phyloP scores from a whole-genome alignment of 2,113 vertebrate species.

The Mobula hypostoma region DNA sequence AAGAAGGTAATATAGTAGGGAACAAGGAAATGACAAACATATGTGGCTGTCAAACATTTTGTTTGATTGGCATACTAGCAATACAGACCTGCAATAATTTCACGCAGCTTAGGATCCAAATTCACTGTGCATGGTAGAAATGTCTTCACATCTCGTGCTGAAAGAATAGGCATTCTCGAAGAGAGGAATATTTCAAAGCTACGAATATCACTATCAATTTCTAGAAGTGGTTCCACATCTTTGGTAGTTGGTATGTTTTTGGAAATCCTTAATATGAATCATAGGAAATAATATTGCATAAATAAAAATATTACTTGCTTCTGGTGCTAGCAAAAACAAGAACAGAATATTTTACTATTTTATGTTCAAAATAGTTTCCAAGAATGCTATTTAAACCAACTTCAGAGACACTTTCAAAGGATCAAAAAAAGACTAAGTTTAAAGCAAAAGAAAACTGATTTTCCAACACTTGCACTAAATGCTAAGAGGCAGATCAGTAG shows the following conservation, averaged over 20 bases:
- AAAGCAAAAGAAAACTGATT: not conserved
- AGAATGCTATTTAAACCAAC: not conserved
- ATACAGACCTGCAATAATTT: conserved; percentile 86
- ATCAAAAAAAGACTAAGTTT: not conserved
- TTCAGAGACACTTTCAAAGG: not conserved
- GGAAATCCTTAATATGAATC: conserved; percentile 68
- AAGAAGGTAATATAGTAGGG: too few relatives aligned
- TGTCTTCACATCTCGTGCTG: conserved; percentile 82
- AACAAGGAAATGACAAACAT: too few relatives aligned
- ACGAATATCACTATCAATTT: conserved; percentile 90
- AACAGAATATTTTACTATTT: not conserved
- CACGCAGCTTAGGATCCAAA: conserved; percentile 90
- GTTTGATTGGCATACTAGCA: not conserved
- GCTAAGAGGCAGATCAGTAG: too few relatives aligned
- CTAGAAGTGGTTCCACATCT: conserved; percentile 90
- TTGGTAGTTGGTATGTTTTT: conserved; percentile 95
- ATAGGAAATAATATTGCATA: conserved; percentile 27
- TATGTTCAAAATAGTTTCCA: not conserved
- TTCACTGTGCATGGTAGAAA: conserved; percentile 96
- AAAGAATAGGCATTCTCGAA: conserved; percentile 84
- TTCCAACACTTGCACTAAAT: not conserved
- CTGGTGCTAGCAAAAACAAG: not conserved
- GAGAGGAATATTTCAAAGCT: conserved; percentile 97
- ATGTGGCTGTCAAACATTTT: not conserved
- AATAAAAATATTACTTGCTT: conserved; percentile 36